These are phyloP conservation scores for Euura saliciscinereae DNA, from an alignment of 1,140 invertebrate species.

Conservation along the genomic window DNA sequence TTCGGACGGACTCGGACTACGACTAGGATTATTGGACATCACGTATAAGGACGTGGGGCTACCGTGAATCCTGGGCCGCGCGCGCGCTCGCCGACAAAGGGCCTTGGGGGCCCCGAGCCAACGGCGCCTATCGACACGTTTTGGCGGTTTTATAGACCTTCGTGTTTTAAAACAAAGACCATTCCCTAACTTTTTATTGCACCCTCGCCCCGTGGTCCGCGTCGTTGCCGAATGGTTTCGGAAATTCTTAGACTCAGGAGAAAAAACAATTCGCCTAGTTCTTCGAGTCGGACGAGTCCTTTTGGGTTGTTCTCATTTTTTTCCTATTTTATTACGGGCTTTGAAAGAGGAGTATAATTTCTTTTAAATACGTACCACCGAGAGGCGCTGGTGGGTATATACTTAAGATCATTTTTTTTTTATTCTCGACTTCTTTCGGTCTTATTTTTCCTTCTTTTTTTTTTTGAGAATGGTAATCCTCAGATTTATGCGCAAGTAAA, in stretches of 20 bases:
- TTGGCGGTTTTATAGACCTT: conserved; percentile 12
- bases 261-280: neutral
- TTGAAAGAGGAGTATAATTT: no score
- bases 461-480: neutral
- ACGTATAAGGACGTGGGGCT: neutral
- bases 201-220: neutral
- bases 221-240: neutral
- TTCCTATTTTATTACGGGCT: no score
- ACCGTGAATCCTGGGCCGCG: neutral
- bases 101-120: neutral
- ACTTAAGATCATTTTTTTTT: no score
- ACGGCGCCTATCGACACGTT: conserved; percentile 14
- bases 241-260: neutral
- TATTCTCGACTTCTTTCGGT: no score
- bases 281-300: no score
- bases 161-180: conserved; percentile 10
- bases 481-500: conserved; percentile 4
- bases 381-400: no score
- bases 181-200: conserved; percentile 5
- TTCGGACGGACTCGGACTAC: no score
- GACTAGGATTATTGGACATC: neutral
- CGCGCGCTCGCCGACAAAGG: conserved; percentile 4
- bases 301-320: no score
- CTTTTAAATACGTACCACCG: no score
- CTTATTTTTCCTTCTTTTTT: no score